Percentiles rank a stretch among this genome's conserved stretches.
Conservation (phyloP, 1,140 invertebrate species). For the Calycopis cecrops region DNA sequence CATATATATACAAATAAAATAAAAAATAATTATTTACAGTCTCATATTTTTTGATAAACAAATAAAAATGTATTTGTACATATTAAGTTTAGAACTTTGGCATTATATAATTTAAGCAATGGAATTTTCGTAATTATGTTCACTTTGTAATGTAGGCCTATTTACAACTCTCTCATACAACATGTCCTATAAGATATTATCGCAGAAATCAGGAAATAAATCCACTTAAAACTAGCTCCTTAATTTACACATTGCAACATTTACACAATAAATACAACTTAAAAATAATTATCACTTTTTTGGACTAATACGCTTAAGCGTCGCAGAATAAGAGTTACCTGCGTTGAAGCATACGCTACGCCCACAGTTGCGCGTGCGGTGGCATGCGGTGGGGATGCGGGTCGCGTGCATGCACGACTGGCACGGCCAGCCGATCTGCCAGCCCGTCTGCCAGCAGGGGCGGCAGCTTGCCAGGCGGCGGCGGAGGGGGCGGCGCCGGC, state of each 20-base stretch:
- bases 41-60: constrained; percentile 40
- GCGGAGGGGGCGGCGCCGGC: constrained; percentile 79
- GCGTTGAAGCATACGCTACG: constrained; percentile 77
- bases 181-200: constrained; percentile 51
- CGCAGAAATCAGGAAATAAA: constrained; percentile 65
- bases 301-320: constrained; percentile 72
- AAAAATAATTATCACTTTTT: constrained; percentile 69
- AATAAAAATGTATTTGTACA: constrained; percentile 62
- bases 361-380: constrained; percentile 90
- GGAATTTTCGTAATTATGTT: constrained; percentile 16
- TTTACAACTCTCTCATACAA: constrained; percentile 8
- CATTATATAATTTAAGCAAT: constrained; percentile 66
- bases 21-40: constrained; percentile 57
- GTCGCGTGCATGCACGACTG: constrained; percentile 87
- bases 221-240: constrained; percentile 33
- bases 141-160: constrained; percentile 13
- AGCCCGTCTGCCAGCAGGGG: constrained; percentile 68
- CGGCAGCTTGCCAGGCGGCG: constrained; percentile 76
- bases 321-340: constrained; percentile 70
- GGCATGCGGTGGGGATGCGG: constrained; percentile 87
- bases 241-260: constrained; percentile 37
- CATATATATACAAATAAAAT: constrained; percentile 51
- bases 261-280: constrained; percentile 59
- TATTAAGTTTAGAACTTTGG: constrained; percentile 69
- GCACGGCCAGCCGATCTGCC: constrained; percentile 66